Evolutionary conservation across 2,888 invertebrate genomes (phyloP), one percentile per base, ranked within the genome.

Genomic region (Drosophila quasianomalipes): DNA sequence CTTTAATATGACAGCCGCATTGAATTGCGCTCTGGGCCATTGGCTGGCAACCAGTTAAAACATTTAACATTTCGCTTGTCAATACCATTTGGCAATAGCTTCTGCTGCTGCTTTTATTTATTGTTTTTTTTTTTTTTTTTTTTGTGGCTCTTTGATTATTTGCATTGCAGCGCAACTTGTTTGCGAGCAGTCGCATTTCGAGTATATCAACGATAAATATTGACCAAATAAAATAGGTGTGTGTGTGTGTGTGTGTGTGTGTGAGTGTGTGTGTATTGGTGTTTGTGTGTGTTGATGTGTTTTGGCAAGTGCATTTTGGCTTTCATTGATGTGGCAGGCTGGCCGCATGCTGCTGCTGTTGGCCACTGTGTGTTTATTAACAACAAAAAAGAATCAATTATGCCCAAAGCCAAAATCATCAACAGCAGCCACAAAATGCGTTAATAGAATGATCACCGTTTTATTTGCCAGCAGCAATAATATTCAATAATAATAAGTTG

Each of bases 291-390:
- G 16, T 49, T 31, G 65, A 70, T 80, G 68, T 78, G 37, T 65
- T 87, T 89, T 73, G 78, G 59, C 77, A 75, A 85, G 89, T 89
- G 88, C 88, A 89, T 78, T 85, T 85, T 70, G 78, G 82, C 82
- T 82, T 85, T 87, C 84, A 84, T 84, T 76, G 74, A 74, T 75
- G 83, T 74, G 74, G 49, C 86, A 86, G 76, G 69, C 74, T 76
- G 81, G 73, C 74, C 70, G 66, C 69, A 74, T 67, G 74, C 22
- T 58, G 66, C 72, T 49, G 52, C 64, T 39, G 52, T 51, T 54
- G 78, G 83, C 75, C 81, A 74, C 66, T 74, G 74, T 68, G 76
- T 71, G 74, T 69, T 80, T 63, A 82, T 73, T 60, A 65, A 16
- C 5, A 37, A 7, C 3, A 63, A 85, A 81, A 72, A 70, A 59